A percentile compares a stretch with the other conserved stretches of the same genome.
These are phyloP conservation scores for Oscheius myriophilus DNA, from an alignment of 2,888 invertebrate species.

Conservation along the genomic window DNA sequence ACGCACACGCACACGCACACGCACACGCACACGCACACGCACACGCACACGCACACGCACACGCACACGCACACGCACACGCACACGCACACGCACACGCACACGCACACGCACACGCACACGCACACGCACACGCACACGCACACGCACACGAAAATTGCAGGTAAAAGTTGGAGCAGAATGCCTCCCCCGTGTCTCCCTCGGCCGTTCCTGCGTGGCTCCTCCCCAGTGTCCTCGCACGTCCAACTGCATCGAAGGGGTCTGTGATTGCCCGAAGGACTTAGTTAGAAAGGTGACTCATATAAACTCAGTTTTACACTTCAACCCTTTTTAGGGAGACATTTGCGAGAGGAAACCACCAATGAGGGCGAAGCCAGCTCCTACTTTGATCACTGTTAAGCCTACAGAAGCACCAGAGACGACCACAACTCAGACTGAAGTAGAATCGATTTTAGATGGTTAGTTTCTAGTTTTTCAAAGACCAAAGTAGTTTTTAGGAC, in stretches of 20 bases:
- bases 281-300: constrained; percentile 32
- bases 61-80: too few species aligned
- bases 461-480: neutral
- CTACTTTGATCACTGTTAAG: constrained; percentile 29
- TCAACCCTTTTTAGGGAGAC: constrained; percentile 27
- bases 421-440: constrained; percentile 1
- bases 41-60: too few species aligned
- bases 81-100: too few species aligned
- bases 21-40: too few species aligned
- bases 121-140: too few species aligned
- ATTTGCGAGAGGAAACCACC: constrained; percentile 38
- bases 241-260: constrained; percentile 48
- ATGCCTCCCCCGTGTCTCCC: constrained; percentile 49
- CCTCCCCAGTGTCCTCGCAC: constrained; percentile 46
- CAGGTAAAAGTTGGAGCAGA: constrained; percentile 47
- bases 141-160: too few species aligned
- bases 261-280: constrained; percentile 49
- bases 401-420: constrained; percentile 35
- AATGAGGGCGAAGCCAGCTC: neutral
- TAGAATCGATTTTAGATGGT: too few species aligned
- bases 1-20: too few species aligned
- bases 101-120: too few species aligned
- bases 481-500: constrained; percentile 21
- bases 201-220: constrained; percentile 51
- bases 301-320: too few species aligned